Conservation (phyloP, 2,888 invertebrate species). For the Epinotia ramella region DNA sequence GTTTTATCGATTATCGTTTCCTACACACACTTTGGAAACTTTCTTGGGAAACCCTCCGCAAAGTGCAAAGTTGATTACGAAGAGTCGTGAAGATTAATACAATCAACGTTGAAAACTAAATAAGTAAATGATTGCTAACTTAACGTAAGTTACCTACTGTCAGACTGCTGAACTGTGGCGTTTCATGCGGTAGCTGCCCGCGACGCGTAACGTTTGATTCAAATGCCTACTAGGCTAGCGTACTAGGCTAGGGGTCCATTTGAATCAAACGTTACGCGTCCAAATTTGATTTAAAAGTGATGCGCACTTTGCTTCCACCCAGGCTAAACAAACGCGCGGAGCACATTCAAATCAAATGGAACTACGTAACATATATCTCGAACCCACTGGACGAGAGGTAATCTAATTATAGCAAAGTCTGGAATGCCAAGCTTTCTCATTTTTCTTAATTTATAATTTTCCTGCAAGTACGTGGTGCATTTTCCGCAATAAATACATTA, state of each 20-base stretch:
- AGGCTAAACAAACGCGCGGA: neutral
- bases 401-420: neutral
- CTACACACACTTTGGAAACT: too few species aligned
- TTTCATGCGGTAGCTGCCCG: neutral
- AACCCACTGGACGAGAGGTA: neutral
- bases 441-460: neutral
- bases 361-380: neutral
- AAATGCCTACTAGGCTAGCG: too few species aligned
- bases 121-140: neutral
- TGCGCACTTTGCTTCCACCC: neutral
- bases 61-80: too few species aligned
- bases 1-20: too few species aligned
- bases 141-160: neutral
- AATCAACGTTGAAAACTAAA: too few species aligned
- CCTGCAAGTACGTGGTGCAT: neutral
- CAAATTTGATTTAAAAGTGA: neutral
- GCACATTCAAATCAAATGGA: constrained; percentile 4
- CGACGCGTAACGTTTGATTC: too few species aligned
- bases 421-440: neutral
- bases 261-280: neutral
- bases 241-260: neutral
- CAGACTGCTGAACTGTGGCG: constrained; percentile 2
- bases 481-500: neutral
- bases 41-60: too few species aligned
- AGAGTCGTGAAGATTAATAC: too few species aligned